Base-by-base conservation (phyloP, 2,888 invertebrate genomes). In the Rugalucina vietnamica region DNA sequence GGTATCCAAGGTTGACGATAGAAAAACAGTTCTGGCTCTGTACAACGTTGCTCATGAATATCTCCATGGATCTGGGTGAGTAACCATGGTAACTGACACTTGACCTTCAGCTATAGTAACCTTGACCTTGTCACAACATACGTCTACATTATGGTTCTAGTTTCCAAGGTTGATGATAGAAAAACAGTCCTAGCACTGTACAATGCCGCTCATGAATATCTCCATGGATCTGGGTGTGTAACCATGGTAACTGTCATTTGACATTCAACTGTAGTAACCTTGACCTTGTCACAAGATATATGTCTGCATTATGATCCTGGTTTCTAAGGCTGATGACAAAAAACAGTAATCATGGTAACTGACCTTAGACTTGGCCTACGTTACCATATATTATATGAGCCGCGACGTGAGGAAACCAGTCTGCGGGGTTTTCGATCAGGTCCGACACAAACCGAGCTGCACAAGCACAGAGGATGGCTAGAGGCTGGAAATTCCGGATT, bases 21-120 rank as follows among this genome's bases (percentile, higher is more conserved):
- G 99, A 18, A 99, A 99, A 96, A 98, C 98, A 0, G 99, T 99
- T 0, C 95, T 99, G 69, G 99, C 99, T 0, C 96, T 99, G 27
- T 99, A 98, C 94, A 99, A 99, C 96, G 98, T 98, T 65, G 99
- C 99, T 3, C 98, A 98, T 95, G 99, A 99, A 96, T 97, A 99
- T 96, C 97, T 98, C 36, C 97, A 99, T 94, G 97, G 97, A 74
- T 92, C 93, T 81, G 91, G 93, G 94, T 94, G 87, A 89, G 92
- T 90, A 94, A 83, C 80, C 84, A 0, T n/a, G n/a, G n/a, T n/a
- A n/a, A n/a, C n/a, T n/a, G n/a, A n/a, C n/a, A 99, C 95, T 99
- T 97, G 96, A 99, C 99, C 95, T 94, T 99, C 86, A 98, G 99
- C 0, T 98, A 98, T 94, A 97, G 97, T 90, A 99, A 99, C 95